Conservation (phyloP, 2,113 vertebrate genomes). For the Atherinomorus stipes region DNA sequence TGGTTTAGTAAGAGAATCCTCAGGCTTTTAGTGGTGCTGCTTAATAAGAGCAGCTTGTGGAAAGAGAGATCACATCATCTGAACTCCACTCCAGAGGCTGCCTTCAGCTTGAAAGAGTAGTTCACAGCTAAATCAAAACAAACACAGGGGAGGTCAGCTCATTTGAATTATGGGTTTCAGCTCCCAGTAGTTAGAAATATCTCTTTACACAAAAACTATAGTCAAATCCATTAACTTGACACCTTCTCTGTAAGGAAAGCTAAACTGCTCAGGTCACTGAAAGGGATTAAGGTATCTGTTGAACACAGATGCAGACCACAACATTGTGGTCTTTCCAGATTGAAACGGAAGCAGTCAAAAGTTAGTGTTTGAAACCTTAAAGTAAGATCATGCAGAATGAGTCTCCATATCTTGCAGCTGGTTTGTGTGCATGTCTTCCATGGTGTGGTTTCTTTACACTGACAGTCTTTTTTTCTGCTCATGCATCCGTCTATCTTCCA, state of each 20-base stretch:
- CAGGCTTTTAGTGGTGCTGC: conserved; percentile 75
- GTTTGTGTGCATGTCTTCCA: conserved; percentile 11
- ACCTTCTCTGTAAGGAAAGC: not conserved
- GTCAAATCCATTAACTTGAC: not conserved
- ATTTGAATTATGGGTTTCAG: conserved; percentile 22
- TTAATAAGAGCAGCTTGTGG: conserved; percentile 75
- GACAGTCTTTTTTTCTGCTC: conserved; percentile 14
- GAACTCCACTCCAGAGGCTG: conserved; percentile 66
- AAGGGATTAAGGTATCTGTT: not conserved
- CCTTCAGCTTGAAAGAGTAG: conserved; percentile 43
- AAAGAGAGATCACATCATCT: conserved; percentile 69
- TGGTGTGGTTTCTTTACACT: conserved; percentile 53
- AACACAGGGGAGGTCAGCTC: conserved; percentile 18
- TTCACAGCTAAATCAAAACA: conserved; percentile 57
- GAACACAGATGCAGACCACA: not conserved
- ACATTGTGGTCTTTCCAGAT: conserved; percentile 10
- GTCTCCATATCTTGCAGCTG: conserved; percentile 30
- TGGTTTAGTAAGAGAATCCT: conserved; percentile 80
- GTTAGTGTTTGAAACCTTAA: not conserved
- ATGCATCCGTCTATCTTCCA: conserved; percentile 6
- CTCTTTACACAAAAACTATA: not conserved
- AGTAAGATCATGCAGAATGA: conserved; percentile 37
- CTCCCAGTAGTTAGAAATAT: conserved; percentile 15
- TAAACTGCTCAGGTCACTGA: not conserved
- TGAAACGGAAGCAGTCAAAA: conserved; percentile 3